Evolutionary conservation across 35 echinoderm and acorn worm species (phyloP).

Genomic region (Lytechinus variegatus): DNA sequence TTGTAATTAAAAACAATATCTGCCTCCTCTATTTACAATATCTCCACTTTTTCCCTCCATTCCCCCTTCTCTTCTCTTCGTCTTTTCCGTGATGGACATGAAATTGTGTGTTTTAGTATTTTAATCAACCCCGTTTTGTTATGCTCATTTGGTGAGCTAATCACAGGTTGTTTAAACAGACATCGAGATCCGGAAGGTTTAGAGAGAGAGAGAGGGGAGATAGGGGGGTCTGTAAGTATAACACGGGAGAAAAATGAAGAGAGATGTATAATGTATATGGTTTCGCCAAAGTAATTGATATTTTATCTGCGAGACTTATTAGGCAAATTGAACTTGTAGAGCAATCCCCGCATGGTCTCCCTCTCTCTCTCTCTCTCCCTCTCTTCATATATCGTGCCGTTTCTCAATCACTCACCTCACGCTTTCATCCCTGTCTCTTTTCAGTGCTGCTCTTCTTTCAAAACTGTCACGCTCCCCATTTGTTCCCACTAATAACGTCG

Average conservation of each 20-base stretch:
- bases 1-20: conserved; percentile 31
- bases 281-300: conserved; percentile 58
- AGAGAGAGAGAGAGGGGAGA: not conserved
- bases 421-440: not conserved
- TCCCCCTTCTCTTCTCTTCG: not conserved
- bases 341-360: not conserved
- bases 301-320: conserved; percentile 56
- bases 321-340: conserved; percentile 50
- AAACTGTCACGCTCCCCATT: not conserved
- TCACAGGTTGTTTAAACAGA: conserved; percentile 31
- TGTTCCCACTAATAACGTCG: conserved; percentile 18
- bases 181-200: not conserved
- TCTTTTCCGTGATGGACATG: not conserved
- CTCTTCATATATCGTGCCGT: not conserved
- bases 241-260: not conserved
- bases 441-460: no score
- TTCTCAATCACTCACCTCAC: not conserved
- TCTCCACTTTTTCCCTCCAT: not conserved
- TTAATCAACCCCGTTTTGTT: conserved; percentile 48
- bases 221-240: not conserved
- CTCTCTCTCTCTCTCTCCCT: conserved; percentile 32
- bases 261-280: conserved; percentile 25
- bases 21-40: conserved; percentile 41
- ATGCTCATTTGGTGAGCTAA: conserved; percentile 44
- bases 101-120: conserved; percentile 52